Evolutionary conservation across 2,113 vertebrate genomes (phyloP), one percentile per base, ranked within the genome.

Genomic region (Embiotoca jacksoni): DNA sequence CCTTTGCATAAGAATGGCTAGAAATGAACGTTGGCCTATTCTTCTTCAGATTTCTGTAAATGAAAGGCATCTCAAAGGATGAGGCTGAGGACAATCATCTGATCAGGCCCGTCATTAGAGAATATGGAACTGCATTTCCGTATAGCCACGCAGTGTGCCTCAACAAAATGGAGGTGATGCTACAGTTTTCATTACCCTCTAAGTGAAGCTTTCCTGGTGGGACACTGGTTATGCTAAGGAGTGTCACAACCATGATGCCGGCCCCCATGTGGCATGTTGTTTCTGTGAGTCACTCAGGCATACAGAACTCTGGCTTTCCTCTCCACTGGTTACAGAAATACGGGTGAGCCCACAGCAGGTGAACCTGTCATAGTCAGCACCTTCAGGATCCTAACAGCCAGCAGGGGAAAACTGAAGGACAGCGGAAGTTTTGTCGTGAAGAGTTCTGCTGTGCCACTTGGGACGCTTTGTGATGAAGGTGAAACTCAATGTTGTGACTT

Each of bases 271-370:
- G 81, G 50, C 76, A 83, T 36, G 73, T 61, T 89, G 86, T 88
- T 83, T 78, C 87, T 87, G 74, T 1, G 71, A 80, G 72, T 78
- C 81, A 81, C 41, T 91, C 86, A 89, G 77, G 86, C 90, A 78
- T 88, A 80, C 70, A 61, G 15, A 47, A 72, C 66, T 73, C 46
- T 60, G 69, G 77, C 85, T 89, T 87, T 86, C 85, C 83, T 83
- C 89, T 90, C 77, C 86, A 72, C 81, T 90, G 90, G 49, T 72
- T 82, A 54, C 86, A 88, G 81, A 65, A 78, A 72, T 46, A 41
- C 82, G 64, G 75, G 77, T 84, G 86, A 90, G 85, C 76, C 79
- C 82, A 47, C 89, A 88, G 88, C 89, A 89, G 91, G 90, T 82
- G 83, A 86, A 63, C 69, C 87, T 90, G 88, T 91, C 92, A 85